Conservation (phyloP, 2,888 invertebrate genomes). For the Ariolimax columbianus region DNA sequence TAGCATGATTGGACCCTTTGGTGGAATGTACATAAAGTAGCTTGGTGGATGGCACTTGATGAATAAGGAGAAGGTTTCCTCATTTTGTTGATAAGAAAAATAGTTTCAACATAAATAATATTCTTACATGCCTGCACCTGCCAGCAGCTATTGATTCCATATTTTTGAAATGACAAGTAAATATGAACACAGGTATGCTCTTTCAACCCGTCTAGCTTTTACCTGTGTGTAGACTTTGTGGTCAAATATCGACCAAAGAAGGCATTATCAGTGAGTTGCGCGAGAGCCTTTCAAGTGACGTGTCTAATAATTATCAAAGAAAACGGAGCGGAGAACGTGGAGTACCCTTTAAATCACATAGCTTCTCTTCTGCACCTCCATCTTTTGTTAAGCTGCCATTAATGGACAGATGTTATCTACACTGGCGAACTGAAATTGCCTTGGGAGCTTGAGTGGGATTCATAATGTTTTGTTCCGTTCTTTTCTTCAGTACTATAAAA, state of each 20-base stretch:
- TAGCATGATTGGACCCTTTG: no score
- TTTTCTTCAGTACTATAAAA: neutral
- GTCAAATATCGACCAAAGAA: neutral
- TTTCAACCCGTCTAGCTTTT: no score
- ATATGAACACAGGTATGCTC: no score
- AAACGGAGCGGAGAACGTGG: neutral
- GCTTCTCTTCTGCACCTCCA: neutral
- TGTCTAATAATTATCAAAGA: constrained; percentile 20
- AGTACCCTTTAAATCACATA: neutral
- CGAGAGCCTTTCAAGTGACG: constrained; percentile 1
- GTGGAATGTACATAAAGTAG: no score
- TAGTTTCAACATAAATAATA: no score
- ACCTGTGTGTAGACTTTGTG: neutral
- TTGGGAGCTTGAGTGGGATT: neutral
- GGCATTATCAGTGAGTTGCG: neutral
- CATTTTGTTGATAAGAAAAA: no score
- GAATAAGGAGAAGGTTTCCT: no score
- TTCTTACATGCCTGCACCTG: no score
- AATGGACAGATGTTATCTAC: constrained; percentile 42
- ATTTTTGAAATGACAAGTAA: no score
- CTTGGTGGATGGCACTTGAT: no score
- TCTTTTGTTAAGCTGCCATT: constrained; percentile 22
- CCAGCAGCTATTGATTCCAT: no score
- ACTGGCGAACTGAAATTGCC: constrained; percentile 17
- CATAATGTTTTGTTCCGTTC: constrained; percentile 2